Conservation (phyloP, 2,113 vertebrate genomes). For the Engraulis encrasicolus region DNA sequence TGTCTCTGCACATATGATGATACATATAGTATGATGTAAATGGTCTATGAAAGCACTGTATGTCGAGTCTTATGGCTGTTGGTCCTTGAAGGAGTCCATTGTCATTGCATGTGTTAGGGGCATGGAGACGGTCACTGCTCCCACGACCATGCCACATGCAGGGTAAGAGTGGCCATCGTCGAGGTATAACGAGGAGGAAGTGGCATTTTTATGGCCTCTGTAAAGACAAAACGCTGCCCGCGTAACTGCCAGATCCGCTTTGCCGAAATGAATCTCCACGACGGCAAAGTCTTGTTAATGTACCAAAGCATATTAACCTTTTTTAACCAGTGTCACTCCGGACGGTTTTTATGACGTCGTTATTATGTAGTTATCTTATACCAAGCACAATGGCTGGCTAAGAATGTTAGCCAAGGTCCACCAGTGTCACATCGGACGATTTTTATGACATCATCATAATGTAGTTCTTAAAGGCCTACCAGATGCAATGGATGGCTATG, state of each 20-base stretch:
- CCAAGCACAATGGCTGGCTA: neutral
- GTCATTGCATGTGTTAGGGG: neutral
- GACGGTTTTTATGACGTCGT: neutral
- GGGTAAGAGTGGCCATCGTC: neutral
- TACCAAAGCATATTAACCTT: neutral
- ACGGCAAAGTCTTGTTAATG: neutral
- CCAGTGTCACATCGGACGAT: neutral
- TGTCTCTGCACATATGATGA: neutral
- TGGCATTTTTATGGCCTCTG: neutral
- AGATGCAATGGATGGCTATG: neutral
- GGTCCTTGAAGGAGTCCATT: neutral
- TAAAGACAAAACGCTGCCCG: conserved; percentile 3
- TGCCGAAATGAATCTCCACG: neutral
- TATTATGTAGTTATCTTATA: neutral
- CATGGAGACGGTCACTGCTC: neutral
- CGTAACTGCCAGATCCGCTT: neutral
- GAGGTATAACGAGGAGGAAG: neutral
- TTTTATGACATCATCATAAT: neutral
- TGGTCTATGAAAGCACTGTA: neutral
- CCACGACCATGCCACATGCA: neutral
- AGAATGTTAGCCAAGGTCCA: neutral
- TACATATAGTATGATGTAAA: neutral
- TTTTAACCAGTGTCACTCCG: neutral
- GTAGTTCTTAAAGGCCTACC: neutral
- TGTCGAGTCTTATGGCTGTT: neutral